Conservation (phyloP, 1,140 invertebrate species). For the Antheraea pernyi region DNA sequence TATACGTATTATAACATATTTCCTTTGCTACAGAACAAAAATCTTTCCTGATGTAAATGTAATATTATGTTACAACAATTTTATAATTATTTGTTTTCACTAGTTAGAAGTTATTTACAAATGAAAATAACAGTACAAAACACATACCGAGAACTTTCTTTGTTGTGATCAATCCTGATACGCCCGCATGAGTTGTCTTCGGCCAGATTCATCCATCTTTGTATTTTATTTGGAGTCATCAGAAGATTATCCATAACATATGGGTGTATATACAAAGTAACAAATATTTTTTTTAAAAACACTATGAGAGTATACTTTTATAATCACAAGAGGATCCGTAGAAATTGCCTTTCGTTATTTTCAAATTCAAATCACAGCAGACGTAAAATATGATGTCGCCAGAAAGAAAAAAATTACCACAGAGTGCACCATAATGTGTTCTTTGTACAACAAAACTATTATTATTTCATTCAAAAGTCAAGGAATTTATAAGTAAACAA, state of each 20-base stretch:
- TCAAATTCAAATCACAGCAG: not conserved
- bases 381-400: too few relatives aligned
- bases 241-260: slow-evolving; percentile 58
- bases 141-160: slow-evolving; percentile 41
- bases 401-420: too few relatives aligned
- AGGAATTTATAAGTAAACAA: too few relatives aligned
- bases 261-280: not conserved
- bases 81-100: too few relatives aligned
- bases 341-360: slow-evolving; percentile 8
- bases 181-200: slow-evolving; percentile 52
- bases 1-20: too few relatives aligned
- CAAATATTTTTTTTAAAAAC: not conserved
- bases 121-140: not conserved
- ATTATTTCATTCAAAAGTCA: too few relatives aligned
- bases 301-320: not conserved
- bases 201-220: slow-evolving; percentile 58
- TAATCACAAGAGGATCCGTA: not conserved
- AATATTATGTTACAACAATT: too few relatives aligned
- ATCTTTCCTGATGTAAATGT: too few relatives aligned
- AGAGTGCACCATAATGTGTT: too few relatives aligned
- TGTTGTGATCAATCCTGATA: slow-evolving; percentile 27
- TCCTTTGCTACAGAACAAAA: too few relatives aligned
- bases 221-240: slow-evolving; percentile 70
- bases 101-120: not conserved
- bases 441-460: too few relatives aligned